Evolutionary conservation across 1,140 invertebrate species (phyloP).

Genomic region (Pogonomyrmex barbatus): DNA sequence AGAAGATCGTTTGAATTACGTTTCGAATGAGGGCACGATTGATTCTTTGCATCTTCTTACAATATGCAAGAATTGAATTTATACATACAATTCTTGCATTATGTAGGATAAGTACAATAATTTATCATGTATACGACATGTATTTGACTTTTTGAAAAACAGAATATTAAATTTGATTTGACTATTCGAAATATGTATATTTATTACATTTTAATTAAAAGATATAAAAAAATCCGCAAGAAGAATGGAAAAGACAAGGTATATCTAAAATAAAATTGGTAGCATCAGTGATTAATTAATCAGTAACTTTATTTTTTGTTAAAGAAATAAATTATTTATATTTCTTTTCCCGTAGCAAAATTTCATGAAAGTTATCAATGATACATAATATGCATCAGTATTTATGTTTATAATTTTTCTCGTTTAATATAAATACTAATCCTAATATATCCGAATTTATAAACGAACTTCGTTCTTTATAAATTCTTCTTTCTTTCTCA

Average conservation of each 20-base stretch:
- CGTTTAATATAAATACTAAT: background rate
- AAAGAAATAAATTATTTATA: background rate
- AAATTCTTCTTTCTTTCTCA: no score
- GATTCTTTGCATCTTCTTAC: slow-evolving; percentile 29
- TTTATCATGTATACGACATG: background rate
- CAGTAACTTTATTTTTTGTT: background rate
- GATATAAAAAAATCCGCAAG: slow-evolving; percentile 1
- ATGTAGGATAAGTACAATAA: background rate
- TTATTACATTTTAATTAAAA: background rate
- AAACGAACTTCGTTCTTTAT: background rate
- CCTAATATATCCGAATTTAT: background rate
- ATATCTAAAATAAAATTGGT: background rate
- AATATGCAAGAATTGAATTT: slow-evolving; percentile 6
- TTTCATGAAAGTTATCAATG: background rate
- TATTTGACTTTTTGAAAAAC: slow-evolving; percentile 26
- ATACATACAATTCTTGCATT: background rate
- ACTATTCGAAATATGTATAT: background rate
- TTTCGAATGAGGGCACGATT: slow-evolving; percentile 26
- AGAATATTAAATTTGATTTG: slow-evolving; percentile 1
- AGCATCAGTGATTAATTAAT: background rate
- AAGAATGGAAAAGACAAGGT: background rate
- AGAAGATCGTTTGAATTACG: slow-evolving; percentile 36
- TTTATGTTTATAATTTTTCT: background rate
- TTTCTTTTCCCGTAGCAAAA: background rate
- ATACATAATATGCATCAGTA: background rate